Conservation (phyloP, 2,888 invertebrate genomes). For the Mayetiola destructor region DNA sequence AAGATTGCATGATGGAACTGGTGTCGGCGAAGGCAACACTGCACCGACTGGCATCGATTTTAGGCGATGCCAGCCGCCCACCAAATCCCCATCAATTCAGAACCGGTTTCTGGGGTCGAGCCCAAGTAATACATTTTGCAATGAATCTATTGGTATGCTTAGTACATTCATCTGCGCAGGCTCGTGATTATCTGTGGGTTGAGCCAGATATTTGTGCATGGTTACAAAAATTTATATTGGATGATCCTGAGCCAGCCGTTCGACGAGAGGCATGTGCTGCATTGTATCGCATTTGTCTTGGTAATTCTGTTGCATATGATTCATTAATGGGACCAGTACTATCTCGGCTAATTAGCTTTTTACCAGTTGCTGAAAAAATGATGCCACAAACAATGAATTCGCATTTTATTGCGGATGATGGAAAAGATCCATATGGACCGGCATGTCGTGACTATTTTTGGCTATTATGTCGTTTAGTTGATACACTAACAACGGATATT, state of each 20-base stretch:
- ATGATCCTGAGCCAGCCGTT: slow-evolving; percentile 85
- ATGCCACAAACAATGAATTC: slow-evolving; percentile 41
- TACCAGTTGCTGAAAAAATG: slow-evolving; percentile 77
- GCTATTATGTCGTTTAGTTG: slow-evolving; percentile 76
- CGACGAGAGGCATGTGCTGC: slow-evolving; percentile 85
- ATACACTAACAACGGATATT: slow-evolving; percentile 66
- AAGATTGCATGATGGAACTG: slow-evolving; percentile 62
- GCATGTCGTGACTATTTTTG: slow-evolving; percentile 92
- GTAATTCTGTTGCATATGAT: slow-evolving; percentile 41
- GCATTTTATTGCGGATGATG: slow-evolving; percentile 53
- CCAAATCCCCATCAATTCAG: slow-evolving; percentile 73
- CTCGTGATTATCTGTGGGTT: slow-evolving; percentile 60
- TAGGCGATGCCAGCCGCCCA: slow-evolving; percentile 71
- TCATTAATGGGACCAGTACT: slow-evolving; percentile 62
- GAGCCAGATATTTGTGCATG: slow-evolving; percentile 62
- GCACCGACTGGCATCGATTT: slow-evolving; percentile 68
- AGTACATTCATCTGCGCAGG: slow-evolving; percentile 74
- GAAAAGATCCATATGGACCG: slow-evolving; percentile 89
- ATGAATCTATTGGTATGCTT: slow-evolving; percentile 86
- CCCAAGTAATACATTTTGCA: slow-evolving; percentile 83
- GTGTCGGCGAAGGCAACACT: slow-evolving; percentile 75
- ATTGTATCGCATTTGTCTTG: slow-evolving; percentile 73
- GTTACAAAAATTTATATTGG: slow-evolving; percentile 70
- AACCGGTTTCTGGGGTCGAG: slow-evolving; percentile 84
- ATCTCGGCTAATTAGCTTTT: slow-evolving; percentile 62